Evolutionary conservation across 2,113 vertebrate genomes (phyloP), one percentile per base, ranked within the genome.

Genomic region (Monopterus albus): DNA sequence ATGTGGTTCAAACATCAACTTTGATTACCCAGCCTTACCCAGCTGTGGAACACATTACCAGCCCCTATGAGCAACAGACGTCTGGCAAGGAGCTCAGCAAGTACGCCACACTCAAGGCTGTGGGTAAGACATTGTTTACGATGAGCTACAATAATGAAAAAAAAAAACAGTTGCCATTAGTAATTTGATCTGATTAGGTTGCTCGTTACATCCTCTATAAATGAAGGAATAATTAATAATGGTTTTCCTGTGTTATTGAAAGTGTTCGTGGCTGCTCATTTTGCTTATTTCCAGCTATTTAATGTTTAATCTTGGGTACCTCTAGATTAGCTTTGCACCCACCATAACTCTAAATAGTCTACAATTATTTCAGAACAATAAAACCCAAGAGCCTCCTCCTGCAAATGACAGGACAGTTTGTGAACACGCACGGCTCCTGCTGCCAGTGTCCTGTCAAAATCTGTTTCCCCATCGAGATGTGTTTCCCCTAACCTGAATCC

Each of bases 71-170:
- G 18, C 95, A 96, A 78, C 95, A 95, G 82, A 93, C 90, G 0
- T 91, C 94, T 0, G 91, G 93, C 68, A 96, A 96, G 82, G 96
- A 98, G 7, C 92, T 97, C 42, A 98, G 95, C 92, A 96, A 96
- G 78, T 98, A 97, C 0, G 95, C 96, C 73, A 96, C 96, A 12
- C 90, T 98, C 1, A 98, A 97, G 90, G 95, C 96, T 36, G 96
- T 97, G 0, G 96, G 96, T 97, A 92, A 97, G 96, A 80, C 3
- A n/a, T 11, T 38, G 29, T 73, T 75, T 57, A 21, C 21, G 0
- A 17, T 7, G 10, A 50, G 7, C 20, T 17, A 10, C 3, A 2
- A 23, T 31, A 17, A 35, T 26, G 15, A 31, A 49, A 36, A 61
- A 29, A 7, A 49, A 36, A 61, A 29, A 7, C 26, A 28, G 2